phyloP scores from a whole-genome alignment of 2,797 vertebrate genomes.

The Triplophysa bombifrons region DNA sequence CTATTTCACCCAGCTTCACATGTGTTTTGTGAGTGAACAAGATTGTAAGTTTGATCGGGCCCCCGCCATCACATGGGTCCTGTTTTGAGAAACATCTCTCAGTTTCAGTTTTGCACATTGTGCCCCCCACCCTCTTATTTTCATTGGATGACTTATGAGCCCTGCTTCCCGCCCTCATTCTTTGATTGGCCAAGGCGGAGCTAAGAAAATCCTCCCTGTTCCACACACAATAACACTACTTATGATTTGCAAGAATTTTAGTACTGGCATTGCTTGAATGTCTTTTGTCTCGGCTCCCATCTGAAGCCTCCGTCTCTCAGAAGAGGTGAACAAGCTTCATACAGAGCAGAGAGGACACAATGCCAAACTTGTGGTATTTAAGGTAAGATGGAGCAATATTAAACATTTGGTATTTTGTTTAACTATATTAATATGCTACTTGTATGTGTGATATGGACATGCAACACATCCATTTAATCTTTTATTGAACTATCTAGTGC shows the following conservation, averaged over 20 bases:
- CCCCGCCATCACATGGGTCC: conserved; percentile 48
- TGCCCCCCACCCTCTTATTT: conserved; percentile 35
- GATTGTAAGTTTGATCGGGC: conserved; percentile 6
- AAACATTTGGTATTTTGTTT: background rate
- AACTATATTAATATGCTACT: background rate
- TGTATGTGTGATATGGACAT: too few species aligned
- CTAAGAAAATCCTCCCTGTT: conserved; percentile 60
- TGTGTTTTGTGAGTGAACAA: conserved; percentile 10
- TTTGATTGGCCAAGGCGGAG: conserved; percentile 57
- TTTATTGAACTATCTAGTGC: background rate
- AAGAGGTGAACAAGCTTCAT: conserved; percentile 15
- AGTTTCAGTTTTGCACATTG: conserved; percentile 37
- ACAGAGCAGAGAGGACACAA: conserved; percentile 21
- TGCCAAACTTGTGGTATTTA: conserved; percentile 22
- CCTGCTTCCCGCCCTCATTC: conserved; percentile 58
- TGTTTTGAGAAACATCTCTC: conserved; percentile 64
- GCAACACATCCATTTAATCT: too few species aligned
- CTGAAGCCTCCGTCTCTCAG: conserved; percentile 57
- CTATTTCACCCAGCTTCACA: conserved; percentile 33
- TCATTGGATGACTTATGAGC: conserved; percentile 59
- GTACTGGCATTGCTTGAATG: conserved; percentile 67
- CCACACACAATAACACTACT: conserved; percentile 64
- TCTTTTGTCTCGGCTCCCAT: conserved; percentile 65
- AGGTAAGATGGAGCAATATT: conserved; percentile 41
- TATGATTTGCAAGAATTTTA: conserved; percentile 75